Evolutionary conservation across 2,797 vertebrate species (phyloP).

Genomic region (Otolemur crassicaudatus): DNA sequence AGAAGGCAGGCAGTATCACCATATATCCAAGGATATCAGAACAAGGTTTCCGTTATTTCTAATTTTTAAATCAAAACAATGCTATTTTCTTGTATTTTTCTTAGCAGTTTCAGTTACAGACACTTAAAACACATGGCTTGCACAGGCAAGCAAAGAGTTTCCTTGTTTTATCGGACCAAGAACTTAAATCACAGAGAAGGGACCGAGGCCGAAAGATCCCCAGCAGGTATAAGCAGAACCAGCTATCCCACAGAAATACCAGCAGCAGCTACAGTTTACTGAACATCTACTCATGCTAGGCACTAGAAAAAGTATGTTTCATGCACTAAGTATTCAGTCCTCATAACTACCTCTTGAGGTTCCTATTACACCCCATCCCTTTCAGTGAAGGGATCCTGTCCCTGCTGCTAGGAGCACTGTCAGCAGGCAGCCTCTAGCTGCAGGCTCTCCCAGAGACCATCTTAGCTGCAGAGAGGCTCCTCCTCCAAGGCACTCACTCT

Average conservation of each 20-base stretch:
- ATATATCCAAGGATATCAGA: neutral
- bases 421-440: neutral
- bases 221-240: neutral
- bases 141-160: neutral
- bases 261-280: neutral
- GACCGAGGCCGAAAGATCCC: neutral
- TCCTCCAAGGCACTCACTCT: neutral
- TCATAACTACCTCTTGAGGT: neutral
- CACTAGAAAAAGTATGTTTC: neutral
- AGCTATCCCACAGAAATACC: neutral
- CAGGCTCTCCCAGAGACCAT: neutral
- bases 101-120: conserved; percentile 38
- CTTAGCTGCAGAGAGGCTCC: conserved; percentile 5
- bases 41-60: conserved; percentile 16
- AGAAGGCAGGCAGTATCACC: neutral
- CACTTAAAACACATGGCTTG: neutral
- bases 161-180: conserved; percentile 16
- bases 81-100: conserved; percentile 38
- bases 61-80: conserved; percentile 32
- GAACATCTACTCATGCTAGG: neutral
- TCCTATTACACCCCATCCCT: neutral
- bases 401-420: neutral
- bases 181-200: neutral
- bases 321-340: neutral
- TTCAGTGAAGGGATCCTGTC: neutral